phyloP scores from a whole-genome alignment of 2,797 vertebrate species.

The Macroramphosus scolopax region DNA sequence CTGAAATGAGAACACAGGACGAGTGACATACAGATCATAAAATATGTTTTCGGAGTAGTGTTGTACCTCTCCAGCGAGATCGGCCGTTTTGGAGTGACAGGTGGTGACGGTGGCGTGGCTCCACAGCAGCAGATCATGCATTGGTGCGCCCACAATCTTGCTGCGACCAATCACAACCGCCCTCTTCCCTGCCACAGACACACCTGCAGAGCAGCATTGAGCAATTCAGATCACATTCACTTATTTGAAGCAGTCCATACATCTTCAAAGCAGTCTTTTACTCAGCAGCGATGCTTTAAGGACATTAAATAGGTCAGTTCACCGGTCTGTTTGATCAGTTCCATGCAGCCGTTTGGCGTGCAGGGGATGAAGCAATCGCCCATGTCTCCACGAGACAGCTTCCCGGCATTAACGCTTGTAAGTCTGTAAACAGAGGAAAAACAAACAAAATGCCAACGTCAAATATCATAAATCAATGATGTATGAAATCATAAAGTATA shows the following conservation, averaged over 20 bases:
- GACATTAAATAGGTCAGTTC: not conserved
- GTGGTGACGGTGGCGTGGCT: slow-evolving; percentile 95
- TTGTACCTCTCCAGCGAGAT: slow-evolving; percentile 88
- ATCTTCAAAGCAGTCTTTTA: too few relatives aligned
- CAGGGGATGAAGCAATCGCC: slow-evolving; percentile 94
- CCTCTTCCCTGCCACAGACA: slow-evolving; percentile 87
- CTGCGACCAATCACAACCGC: slow-evolving; percentile 96
- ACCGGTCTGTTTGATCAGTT: slow-evolving; percentile 94
- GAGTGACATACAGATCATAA: too few relatives aligned
- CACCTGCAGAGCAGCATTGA: slow-evolving; percentile 68
- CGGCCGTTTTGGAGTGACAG: slow-evolving; percentile 92
- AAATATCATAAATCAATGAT: too few relatives aligned
- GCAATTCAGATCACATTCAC: not conserved
- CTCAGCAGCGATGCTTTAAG: not conserved
- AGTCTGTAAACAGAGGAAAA: slow-evolving; percentile 71
- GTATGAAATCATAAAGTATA: too few relatives aligned
- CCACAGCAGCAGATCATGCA: slow-evolving; percentile 96
- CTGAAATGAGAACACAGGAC: too few relatives aligned
- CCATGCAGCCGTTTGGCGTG: slow-evolving; percentile 97
- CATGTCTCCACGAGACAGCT: slow-evolving; percentile 92
- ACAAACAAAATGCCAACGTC: too few relatives aligned
- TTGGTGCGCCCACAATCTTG: slow-evolving; percentile 96
- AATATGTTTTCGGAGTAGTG: too few relatives aligned
- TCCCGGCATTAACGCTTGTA: slow-evolving; percentile 93
- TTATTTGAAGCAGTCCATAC: not conserved